Conservation (phyloP, 2,113 vertebrate species). For the Python bivittatus region DNA sequence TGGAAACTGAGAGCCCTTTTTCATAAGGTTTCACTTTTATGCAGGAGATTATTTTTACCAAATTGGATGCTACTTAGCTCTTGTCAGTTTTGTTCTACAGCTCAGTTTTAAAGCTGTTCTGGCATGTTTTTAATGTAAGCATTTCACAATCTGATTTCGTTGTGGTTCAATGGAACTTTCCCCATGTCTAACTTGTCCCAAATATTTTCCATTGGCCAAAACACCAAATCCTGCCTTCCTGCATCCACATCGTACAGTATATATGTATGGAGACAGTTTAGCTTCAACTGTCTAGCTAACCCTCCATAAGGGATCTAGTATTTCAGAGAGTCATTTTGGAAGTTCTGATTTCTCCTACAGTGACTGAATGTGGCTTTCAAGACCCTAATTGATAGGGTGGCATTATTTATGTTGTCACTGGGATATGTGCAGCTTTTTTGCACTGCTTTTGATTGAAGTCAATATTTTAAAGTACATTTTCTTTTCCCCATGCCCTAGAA, state of each 20-base stretch:
- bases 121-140: background rate
- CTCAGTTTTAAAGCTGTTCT: background rate
- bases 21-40: too few relatives aligned
- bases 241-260: too few relatives aligned
- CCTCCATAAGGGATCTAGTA: background rate
- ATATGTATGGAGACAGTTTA: background rate
- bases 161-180: background rate
- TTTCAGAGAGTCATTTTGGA: background rate
- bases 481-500: background rate
- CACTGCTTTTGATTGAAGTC: background rate
- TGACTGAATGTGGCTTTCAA: background rate
- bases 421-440: background rate
- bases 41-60: background rate
- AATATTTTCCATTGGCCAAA: background rate
- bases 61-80: too few relatives aligned
- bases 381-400: background rate
- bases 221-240: background rate
- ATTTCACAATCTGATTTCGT: background rate
- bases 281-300: background rate
- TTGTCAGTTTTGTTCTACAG: too few relatives aligned
- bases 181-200: background rate
- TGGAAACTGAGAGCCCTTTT: too few relatives aligned
- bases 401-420: background rate
- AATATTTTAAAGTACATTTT: background rate
- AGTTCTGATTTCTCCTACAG: background rate